These are phyloP conservation scores for Aramus guarauna DNA, from an alignment of 2,113 vertebrate genomes.

Conservation along the genomic window DNA sequence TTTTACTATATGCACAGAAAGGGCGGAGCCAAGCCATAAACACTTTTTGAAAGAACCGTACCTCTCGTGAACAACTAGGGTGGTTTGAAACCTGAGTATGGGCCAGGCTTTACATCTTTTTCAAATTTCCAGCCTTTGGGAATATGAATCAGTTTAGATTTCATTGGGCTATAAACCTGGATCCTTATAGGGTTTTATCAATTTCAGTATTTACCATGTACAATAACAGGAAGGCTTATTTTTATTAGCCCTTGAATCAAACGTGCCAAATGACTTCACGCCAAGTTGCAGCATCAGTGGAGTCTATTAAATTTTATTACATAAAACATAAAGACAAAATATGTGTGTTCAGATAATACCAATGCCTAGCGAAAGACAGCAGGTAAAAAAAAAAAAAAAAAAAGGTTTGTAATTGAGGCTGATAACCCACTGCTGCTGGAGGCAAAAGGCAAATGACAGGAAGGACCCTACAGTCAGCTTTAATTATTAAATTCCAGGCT, in stretches of 20 bases:
- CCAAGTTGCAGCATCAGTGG: neutral
- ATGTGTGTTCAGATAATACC: neutral
- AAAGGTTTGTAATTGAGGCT: neutral
- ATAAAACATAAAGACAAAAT: slow-evolving; percentile 7
- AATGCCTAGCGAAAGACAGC: neutral
- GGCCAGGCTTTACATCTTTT: neutral
- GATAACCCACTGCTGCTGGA: neutral
- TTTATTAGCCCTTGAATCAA: slow-evolving; percentile 17
- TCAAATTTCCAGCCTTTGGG: neutral
- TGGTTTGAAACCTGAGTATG: neutral
- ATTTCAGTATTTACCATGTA: neutral
- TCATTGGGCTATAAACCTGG: neutral
- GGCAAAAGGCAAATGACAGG: neutral
- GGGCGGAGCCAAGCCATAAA: neutral
- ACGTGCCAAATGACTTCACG: neutral
- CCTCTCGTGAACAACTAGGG: neutral
- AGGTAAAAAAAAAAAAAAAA: neutral
- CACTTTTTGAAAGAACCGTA: neutral
- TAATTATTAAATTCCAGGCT: neutral
- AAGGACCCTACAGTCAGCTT: neutral
- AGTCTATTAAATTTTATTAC: slow-evolving; percentile 16
- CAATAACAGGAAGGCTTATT: neutral
- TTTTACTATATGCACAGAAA: neutral
- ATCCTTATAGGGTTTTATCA: neutral
- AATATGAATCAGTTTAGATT: neutral